Conservation (phyloP, 1,140 invertebrate species). For the Drosophila saltans region DNA sequence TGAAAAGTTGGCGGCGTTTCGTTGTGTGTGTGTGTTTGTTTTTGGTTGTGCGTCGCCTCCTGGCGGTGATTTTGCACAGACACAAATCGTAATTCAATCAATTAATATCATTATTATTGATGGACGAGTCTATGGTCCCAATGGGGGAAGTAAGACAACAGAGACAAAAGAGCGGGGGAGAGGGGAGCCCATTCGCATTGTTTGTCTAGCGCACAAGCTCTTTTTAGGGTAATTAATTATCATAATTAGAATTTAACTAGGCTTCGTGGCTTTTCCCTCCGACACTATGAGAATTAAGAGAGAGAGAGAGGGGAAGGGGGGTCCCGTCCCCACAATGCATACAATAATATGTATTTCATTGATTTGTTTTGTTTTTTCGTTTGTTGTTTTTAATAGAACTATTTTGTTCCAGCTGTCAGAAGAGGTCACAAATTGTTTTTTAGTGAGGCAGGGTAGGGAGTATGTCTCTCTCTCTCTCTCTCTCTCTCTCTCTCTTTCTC, state of each 20-base stretch:
- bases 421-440: slow-evolving; percentile 69
- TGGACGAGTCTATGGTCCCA: slow-evolving; percentile 31
- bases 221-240: slow-evolving; percentile 74
- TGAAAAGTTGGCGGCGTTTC: slow-evolving; percentile 58
- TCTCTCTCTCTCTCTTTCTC: no score
- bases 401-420: slow-evolving; percentile 43
- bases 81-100: slow-evolving; percentile 72
- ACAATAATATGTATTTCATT: slow-evolving; percentile 21
- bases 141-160: no score
- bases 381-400: slow-evolving; percentile 36
- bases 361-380: slow-evolving; percentile 19
- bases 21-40: neutral
- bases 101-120: slow-evolving; percentile 77
- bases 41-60: slow-evolving; percentile 31
- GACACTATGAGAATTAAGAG: neutral
- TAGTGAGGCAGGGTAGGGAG: slow-evolving; percentile 51
- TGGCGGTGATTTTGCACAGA: slow-evolving; percentile 65
- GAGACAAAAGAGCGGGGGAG: no score
- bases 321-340: neutral
- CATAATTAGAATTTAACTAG: slow-evolving; percentile 79
- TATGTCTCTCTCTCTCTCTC: no score
- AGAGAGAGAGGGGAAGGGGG: slow-evolving; percentile 2
- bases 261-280: slow-evolving; percentile 13
- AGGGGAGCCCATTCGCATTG: slow-evolving; percentile 31
- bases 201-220: slow-evolving; percentile 46